Evolutionary conservation across 2,888 invertebrate species (phyloP).

Genomic region (Xiphydria camelus): DNA sequence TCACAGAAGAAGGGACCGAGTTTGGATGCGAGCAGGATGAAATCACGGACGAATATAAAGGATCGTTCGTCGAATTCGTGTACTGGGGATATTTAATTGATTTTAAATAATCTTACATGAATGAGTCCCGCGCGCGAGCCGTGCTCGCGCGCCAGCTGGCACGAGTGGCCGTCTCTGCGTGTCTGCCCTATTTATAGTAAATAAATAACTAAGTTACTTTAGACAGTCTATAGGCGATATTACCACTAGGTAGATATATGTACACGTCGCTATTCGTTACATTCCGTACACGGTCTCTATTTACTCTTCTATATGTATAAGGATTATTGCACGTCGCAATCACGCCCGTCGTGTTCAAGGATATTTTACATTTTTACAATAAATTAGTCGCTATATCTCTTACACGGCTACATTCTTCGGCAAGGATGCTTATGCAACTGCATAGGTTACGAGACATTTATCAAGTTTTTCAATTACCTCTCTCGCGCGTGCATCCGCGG

Average conservation of each 20-base stretch:
- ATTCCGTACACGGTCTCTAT: slow-evolving; percentile 1
- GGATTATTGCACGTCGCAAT: slow-evolving; percentile 48
- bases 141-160: too few relatives aligned
- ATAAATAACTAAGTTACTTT: slow-evolving; percentile 58
- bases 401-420: too few relatives aligned
- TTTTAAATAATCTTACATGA: slow-evolving; percentile 54
- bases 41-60: too few relatives aligned
- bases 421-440: too few relatives aligned
- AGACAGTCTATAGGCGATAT: slow-evolving; percentile 56
- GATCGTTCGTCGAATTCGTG: too few relatives aligned
- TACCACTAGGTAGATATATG: slow-evolving; percentile 33
- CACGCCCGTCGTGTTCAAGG: slow-evolving; percentile 27
- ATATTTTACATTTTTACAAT: slow-evolving; percentile 50
- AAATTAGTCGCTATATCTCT: slow-evolving; percentile 46
- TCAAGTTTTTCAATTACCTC: too few relatives aligned
- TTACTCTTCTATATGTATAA: slow-evolving; percentile 23
- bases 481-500: too few relatives aligned
- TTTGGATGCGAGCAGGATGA: too few relatives aligned
- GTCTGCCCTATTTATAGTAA: slow-evolving; percentile 39
- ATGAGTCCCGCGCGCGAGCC: slow-evolving; percentile 23
- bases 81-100: slow-evolving; percentile 55
- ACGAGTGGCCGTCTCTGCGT: slow-evolving; percentile 18
- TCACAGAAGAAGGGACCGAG: too few relatives aligned
- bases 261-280: slow-evolving; percentile 20
- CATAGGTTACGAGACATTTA: too few relatives aligned